Evolutionary conservation across 2,888 invertebrate species (phyloP).

Genomic region (Aleiodes alternator): DNA sequence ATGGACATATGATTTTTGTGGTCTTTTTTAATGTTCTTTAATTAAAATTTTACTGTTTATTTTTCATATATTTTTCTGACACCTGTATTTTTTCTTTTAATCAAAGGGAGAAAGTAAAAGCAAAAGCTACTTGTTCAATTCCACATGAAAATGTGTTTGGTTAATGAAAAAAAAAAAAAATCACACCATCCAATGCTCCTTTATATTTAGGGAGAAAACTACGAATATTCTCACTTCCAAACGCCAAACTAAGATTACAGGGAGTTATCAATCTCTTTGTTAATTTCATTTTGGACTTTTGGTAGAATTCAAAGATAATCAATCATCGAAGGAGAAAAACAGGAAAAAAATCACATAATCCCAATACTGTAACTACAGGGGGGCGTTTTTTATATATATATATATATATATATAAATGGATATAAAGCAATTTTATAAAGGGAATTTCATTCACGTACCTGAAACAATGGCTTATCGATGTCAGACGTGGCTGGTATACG

Average conservation of each 20-base stretch:
- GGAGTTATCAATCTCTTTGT: background rate
- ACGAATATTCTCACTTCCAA: background rate
- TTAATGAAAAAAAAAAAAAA: conserved; percentile 15
- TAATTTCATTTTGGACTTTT: background rate
- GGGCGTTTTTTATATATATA: no score
- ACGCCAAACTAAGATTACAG: background rate
- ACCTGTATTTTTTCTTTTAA: conserved; percentile 1
- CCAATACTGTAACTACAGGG: conserved; percentile 26
- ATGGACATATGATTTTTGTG: background rate
- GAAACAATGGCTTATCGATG: conserved; percentile 79
- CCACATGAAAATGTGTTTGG: conserved; percentile 19
- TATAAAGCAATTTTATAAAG: conserved; percentile 3
- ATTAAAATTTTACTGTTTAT: background rate
- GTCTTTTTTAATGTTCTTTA: background rate
- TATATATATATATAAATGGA: background rate
- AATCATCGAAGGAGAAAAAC: background rate
- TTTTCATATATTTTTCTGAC: no score
- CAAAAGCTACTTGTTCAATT: conserved; percentile 30
- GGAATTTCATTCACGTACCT: conserved; percentile 75
- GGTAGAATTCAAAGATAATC: no score
- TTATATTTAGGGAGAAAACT: background rate
- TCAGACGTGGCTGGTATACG: conserved; percentile 82
- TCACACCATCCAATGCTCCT: conserved; percentile 16
- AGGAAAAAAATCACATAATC: conserved; percentile 19
- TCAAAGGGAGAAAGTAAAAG: conserved; percentile 23